Evolutionary conservation across 2,797 vertebrate genomes (phyloP), one percentile per base, ranked within the genome.

Genomic region (Sebastes kiyomatsui): DNA sequence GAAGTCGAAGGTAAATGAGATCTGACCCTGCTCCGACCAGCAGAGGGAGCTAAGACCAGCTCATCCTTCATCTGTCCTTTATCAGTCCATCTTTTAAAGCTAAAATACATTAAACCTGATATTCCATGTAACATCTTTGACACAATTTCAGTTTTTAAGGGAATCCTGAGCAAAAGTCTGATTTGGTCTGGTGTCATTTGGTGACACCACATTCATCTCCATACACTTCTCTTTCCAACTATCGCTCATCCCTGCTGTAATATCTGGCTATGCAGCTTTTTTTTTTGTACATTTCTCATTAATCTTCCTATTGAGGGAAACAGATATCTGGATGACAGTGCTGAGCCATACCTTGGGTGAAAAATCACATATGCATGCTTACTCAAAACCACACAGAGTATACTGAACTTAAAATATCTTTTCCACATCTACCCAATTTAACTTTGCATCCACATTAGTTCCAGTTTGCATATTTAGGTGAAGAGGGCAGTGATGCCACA

Each of bases 31-130:
- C 22, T 83, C 59, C 42, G 23, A 71, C 88, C 93, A 95, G 88
- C 87, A 93, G 93, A 85, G 88, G 91, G 91, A 83, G 91, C 90
- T 59, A 70, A 72, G 9, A 68, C 18, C 32, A 52, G 67, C 62
- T 67, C 62, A 75, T 72, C 68, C n/a, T 79, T 75, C 46, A 67
- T 49, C 13, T 52, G 69, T 67, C 69, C 59, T 75, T 16, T 49
- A 49, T 71, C 75, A 78, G 38, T 82, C 61, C 35, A 81, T 80
- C 64, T 71, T 56, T 27, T 13, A 70, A 11, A 46, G 35, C 69
- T 60, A 20, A 60, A 83, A 52, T 10, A 68, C 10, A 74, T 49
- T 30, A 74, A 52, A 77, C n/a, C 27, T 46, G 27, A 68, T 59
- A 64, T 65, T 77, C 22, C 6, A 59, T 46, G 49, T 73, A 12